Percentiles rank a stretch among this genome's conserved stretches.
These are phyloP conservation scores for Panonychus citri DNA, from an alignment of 1,140 invertebrate species.

Conservation along the genomic window DNA sequence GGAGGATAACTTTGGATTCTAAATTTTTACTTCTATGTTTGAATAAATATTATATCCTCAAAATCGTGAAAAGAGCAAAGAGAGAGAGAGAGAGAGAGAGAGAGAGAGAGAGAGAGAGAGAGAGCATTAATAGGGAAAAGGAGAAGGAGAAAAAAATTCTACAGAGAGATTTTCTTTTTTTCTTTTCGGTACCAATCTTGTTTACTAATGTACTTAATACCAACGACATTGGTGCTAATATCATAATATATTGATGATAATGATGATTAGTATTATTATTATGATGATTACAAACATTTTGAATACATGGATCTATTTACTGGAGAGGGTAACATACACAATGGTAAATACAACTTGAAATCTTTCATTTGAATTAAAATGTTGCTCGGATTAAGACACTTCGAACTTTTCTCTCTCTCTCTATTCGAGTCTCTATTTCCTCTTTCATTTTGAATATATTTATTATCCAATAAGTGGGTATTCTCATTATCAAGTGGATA, in stretches of 20 bases:
- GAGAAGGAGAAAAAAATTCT: neutral
- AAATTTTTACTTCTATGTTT: neutral
- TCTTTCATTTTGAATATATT: too few relatives aligned
- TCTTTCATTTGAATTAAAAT: too few relatives aligned
- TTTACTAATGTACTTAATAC: neutral
- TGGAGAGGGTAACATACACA: neutral
- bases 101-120: neutral
- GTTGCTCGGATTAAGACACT: too few relatives aligned
- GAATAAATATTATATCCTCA: neutral
- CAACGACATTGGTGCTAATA: neutral
- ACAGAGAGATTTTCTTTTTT: neutral
- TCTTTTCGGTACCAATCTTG: neutral
- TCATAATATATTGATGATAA: neutral
- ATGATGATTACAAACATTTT: neutral
- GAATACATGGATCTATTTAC: neutral
- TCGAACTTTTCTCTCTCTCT: too few relatives aligned
- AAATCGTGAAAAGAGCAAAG: neutral
- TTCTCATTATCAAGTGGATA: too few relatives aligned
- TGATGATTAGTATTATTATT: neutral
- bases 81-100: neutral
- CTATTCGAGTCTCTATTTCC: too few relatives aligned
- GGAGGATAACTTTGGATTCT: too few relatives aligned
- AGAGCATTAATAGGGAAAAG: neutral
- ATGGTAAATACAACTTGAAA: too few relatives aligned
- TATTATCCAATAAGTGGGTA: too few relatives aligned